A percentile compares a stretch with the other conserved stretches of the same genome.
Conservation (phyloP, 2,888 invertebrate genomes). For the Temnothorax rugatulus region DNA sequence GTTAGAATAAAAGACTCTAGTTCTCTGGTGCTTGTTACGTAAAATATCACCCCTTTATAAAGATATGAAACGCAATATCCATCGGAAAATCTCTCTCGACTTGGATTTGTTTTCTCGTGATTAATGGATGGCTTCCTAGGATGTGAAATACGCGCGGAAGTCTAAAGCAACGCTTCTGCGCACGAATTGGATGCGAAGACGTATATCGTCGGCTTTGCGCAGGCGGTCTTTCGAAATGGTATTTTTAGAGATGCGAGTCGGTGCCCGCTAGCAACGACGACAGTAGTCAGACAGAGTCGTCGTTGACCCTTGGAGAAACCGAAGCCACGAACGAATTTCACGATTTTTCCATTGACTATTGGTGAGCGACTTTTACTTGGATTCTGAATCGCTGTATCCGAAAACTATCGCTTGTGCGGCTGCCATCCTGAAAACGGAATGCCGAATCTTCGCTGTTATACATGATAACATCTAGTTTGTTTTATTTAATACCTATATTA, state of each 20-base stretch:
- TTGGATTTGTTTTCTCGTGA: conserved; percentile 6
- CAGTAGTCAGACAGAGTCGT: conserved; percentile 69
- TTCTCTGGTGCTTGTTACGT: not conserved
- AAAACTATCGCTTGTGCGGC: not conserved
- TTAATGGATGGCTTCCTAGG: conserved; percentile 44
- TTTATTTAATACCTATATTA: not conserved
- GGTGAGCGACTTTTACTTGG: conserved; percentile 60
- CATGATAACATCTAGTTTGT: not conserved
- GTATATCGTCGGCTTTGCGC: conserved; percentile 63
- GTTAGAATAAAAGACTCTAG: not conserved
- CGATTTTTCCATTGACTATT: conserved; percentile 55
- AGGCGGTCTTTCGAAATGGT: conserved; percentile 75
- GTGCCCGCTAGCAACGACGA: conserved; percentile 68
- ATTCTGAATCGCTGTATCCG: not conserved
- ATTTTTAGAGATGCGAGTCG: conserved; percentile 76
- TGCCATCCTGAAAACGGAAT: not conserved
- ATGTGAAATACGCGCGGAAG: conserved; percentile 51
- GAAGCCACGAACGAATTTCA: conserved; percentile 45
- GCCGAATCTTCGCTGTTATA: not conserved
- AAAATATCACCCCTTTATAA: not conserved
- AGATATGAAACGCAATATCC: not conserved
- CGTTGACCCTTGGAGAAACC: conserved; percentile 65
- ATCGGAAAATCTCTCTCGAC: not conserved
- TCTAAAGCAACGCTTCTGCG: conserved; percentile 60
- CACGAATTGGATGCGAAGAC: conserved; percentile 31